Conservation (phyloP, 2,797 vertebrate species). For the Poeciliopsis infans region DNA sequence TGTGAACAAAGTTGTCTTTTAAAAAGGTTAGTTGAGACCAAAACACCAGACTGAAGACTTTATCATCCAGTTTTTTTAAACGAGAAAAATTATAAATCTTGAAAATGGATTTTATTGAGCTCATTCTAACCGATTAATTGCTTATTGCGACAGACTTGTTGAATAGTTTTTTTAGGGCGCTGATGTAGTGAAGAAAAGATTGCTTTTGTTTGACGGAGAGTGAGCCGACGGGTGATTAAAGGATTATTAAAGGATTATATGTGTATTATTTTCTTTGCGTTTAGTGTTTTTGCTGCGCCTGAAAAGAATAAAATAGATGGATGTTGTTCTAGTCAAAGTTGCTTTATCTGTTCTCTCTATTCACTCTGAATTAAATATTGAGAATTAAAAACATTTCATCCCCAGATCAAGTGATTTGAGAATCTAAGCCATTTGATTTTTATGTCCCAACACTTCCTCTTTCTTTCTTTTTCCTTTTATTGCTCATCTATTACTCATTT, state of each 20-base stretch:
- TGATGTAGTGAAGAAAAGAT: background rate
- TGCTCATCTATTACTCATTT: slow-evolving; percentile 29
- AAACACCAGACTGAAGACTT: too few species aligned
- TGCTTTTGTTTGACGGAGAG: background rate
- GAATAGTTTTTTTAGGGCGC: background rate
- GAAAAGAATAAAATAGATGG: background rate
- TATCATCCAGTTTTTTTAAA: too few species aligned
- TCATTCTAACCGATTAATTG: too few species aligned
- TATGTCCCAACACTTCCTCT: background rate
- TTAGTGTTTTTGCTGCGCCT: background rate
- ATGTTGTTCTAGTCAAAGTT: background rate
- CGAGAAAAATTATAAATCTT: too few species aligned
- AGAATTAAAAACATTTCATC: background rate
- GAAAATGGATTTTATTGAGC: too few species aligned
- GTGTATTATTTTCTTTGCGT: background rate
- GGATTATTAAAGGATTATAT: background rate
- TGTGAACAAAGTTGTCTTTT: too few species aligned
- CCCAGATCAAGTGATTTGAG: background rate
- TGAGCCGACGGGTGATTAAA: background rate
- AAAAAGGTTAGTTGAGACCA: too few species aligned
- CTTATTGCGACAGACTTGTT: background rate
- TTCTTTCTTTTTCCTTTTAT: slow-evolving; percentile 25
- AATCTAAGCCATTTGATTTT: background rate
- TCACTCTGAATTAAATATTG: background rate
- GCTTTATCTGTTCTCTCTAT: background rate